phyloP scores from a whole-genome alignment of 2,113 vertebrate species.

The Mirounga angustirostris region DNA sequence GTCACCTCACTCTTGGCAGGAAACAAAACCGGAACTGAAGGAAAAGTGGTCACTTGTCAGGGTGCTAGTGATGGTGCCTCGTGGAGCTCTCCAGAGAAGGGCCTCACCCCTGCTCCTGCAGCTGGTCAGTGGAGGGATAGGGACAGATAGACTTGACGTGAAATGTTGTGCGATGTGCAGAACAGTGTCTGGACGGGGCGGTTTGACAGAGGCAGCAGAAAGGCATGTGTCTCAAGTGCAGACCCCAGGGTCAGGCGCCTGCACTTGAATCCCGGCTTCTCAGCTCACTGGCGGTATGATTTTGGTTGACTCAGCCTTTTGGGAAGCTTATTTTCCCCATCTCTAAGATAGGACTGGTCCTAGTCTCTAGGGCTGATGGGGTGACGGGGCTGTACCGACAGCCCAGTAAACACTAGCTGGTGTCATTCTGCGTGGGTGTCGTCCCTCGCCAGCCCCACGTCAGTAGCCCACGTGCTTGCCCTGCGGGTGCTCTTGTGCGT shows the following conservation, averaged over 20 bases:
- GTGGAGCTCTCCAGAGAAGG: not conserved
- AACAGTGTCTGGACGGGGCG: fast-evolving
- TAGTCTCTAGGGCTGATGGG: fast-evolving
- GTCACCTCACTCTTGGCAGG: not conserved
- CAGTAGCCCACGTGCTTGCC: not conserved
- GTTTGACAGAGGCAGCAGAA: not conserved
- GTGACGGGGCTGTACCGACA: too few species aligned
- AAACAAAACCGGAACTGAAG: not conserved
- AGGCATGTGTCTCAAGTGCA: fast-evolving
- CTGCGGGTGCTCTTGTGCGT: fast-evolving
- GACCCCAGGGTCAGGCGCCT: not conserved
- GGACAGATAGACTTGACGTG: not conserved
- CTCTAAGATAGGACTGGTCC: not conserved
- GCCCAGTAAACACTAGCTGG: not conserved
- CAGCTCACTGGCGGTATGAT: not conserved
- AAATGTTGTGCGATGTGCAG: not conserved
- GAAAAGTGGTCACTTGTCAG: not conserved
- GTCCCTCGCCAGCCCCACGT: fast-evolving
- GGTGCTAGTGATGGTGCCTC: not conserved
- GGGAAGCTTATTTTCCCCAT: not conserved
- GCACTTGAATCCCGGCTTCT: not conserved
- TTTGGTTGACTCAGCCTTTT: not conserved
- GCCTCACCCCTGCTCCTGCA: not conserved
- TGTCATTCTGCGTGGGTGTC: fast-evolving
- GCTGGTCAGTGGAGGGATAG: not conserved